Conservation (phyloP, 2,113 vertebrate genomes). For the Saccopteryx bilineata region DNA sequence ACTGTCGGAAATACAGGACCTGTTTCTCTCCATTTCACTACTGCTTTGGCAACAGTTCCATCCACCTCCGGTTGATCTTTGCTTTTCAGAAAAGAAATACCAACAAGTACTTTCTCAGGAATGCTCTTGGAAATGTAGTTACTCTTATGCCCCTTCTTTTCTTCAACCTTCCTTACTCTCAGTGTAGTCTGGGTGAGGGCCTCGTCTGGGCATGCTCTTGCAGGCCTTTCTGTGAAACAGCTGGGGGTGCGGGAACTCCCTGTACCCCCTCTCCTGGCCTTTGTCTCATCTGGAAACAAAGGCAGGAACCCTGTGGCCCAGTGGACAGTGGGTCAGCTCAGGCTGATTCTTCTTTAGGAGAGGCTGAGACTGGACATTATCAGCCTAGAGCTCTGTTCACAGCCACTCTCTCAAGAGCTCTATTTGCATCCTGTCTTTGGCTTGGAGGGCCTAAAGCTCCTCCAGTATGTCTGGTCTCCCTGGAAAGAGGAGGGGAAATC, state of each 20-base stretch:
- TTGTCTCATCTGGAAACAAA: slow-evolving; percentile 17
- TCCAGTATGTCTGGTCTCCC: not conserved
- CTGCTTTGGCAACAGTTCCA: not conserved
- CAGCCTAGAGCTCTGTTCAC: not conserved
- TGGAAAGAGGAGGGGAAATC: slow-evolving; percentile 21
- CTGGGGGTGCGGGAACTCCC: not conserved
- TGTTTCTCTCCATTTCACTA: slow-evolving; percentile 7
- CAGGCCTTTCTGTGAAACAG: not conserved
- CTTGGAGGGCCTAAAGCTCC: slow-evolving; percentile 12
- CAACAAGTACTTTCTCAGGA: not conserved
- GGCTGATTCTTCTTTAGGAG: not conserved
- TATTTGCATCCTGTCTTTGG: not conserved
- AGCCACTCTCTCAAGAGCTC: not conserved
- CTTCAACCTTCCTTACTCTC: not conserved
- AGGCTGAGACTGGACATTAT: slow-evolving; percentile 11
- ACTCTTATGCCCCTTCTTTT: not conserved
- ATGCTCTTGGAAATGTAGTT: not conserved
- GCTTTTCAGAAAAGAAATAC: slow-evolving; percentile 52
- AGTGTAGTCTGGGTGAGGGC: not conserved
- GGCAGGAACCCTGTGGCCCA: not conserved
- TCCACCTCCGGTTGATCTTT: slow-evolving; percentile 36
- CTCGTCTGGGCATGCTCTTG: not conserved
- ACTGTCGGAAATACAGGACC: not conserved
- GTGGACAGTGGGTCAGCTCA: not conserved
- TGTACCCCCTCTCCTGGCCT: not conserved